These are phyloP conservation scores for Elysia chlorotica DNA, from an alignment of 1,140 invertebrate species.

Conservation along the genomic window DNA sequence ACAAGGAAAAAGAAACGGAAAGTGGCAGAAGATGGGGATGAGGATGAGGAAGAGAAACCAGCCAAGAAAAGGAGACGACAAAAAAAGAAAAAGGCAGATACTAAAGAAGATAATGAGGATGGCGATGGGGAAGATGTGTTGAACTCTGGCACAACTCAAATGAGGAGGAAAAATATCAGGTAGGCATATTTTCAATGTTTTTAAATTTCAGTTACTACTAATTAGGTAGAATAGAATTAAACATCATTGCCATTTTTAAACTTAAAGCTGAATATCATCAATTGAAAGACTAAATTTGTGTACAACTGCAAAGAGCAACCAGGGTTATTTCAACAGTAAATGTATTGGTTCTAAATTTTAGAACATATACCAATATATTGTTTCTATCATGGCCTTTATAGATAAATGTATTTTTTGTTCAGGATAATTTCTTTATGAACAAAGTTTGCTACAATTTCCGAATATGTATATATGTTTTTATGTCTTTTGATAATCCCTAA, in stretches of 20 bases:
- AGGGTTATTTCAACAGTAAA: too few relatives aligned
- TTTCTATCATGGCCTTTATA: too few relatives aligned
- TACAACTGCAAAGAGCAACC: too few relatives aligned
- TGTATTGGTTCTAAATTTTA: too few relatives aligned
- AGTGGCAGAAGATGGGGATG: constrained; percentile 13
- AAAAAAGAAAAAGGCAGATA: constrained; percentile 18
- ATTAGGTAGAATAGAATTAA: too few relatives aligned
- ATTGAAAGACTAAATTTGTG: too few relatives aligned
- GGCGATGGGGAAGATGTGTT: constrained; percentile 19
- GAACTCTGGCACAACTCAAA: constrained; percentile 16
- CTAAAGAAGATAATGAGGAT: constrained; percentile 20
- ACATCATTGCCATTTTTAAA: too few relatives aligned
- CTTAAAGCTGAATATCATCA: too few relatives aligned
- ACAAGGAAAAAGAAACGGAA: constrained; percentile 35
- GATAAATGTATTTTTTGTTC: neutral
- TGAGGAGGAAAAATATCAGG: constrained; percentile 52
- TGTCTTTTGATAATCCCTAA: neutral
- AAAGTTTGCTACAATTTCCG: neutral
- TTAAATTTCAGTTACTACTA: too few relatives aligned
- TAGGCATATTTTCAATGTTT: too few relatives aligned
- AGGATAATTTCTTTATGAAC: neutral
- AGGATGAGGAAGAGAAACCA: constrained; percentile 8
- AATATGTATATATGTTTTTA: neutral
- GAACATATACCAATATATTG: too few relatives aligned
- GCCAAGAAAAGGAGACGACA: constrained; percentile 11